Conservation (phyloP, 1,140 invertebrate species). For the Aphelinus certus region DNA sequence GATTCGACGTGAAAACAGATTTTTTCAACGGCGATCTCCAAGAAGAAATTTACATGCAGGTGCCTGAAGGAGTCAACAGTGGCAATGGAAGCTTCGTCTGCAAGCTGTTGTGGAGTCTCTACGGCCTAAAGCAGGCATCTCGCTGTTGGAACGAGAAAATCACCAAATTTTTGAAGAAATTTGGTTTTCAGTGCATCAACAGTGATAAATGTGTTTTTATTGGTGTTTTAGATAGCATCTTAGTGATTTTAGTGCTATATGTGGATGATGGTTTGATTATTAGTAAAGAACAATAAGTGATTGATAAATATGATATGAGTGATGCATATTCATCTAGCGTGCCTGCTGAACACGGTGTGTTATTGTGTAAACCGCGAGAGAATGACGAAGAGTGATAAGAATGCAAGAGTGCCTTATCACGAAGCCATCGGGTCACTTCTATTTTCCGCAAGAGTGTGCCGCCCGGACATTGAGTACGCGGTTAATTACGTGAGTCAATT, state of each 20-base stretch:
- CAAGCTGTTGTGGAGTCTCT: constrained; percentile 16
- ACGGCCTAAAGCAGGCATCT: constrained; percentile 41
- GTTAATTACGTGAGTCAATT: constrained; percentile 17
- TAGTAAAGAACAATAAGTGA: constrained; percentile 12
- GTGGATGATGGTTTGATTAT: constrained; percentile 49
- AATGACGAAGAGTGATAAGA: neutral
- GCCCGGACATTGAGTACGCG: constrained; percentile 24
- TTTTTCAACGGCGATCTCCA: constrained; percentile 47
- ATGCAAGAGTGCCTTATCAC: constrained; percentile 14
- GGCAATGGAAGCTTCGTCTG: neutral
- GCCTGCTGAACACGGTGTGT: constrained; percentile 10
- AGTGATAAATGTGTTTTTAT: constrained; percentile 49
- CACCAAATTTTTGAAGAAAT: constrained; percentile 44
- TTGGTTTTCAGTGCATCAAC: constrained; percentile 42
- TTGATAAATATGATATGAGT: constrained; percentile 14
- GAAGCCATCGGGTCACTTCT: constrained; percentile 33
- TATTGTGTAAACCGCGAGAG: neutral
- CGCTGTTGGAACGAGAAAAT: constrained; percentile 49
- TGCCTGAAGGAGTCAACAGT: constrained; percentile 47
- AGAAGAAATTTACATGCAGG: constrained; percentile 48
- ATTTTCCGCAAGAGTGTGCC: constrained; percentile 10
- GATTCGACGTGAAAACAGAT: constrained; percentile 47
- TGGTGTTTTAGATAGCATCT: constrained; percentile 34
- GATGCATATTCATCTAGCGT: constrained; percentile 11
- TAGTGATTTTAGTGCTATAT: constrained; percentile 46